Evolutionary conservation across 2,888 invertebrate species (phyloP).

Genomic region (Matsumyia berberina): DNA sequence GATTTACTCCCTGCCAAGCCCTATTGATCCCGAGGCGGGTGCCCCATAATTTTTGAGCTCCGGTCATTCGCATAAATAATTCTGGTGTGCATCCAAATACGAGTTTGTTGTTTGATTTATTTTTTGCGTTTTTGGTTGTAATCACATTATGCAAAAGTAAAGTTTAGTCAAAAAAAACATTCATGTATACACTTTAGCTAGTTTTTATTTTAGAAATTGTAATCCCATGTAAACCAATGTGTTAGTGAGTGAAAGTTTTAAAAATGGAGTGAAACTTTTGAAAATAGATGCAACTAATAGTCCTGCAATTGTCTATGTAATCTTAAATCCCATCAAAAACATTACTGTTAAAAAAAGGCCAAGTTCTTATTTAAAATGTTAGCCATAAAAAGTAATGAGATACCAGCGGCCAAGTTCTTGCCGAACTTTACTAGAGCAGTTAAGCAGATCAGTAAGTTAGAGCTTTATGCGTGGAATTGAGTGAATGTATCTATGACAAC

Average conservation of each 20-base stretch:
- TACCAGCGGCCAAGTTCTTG: too few species aligned
- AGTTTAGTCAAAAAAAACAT: conserved; percentile 39
- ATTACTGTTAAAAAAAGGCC: too few species aligned
- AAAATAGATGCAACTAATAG: background rate
- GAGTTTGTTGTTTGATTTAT: background rate
- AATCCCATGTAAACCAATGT: background rate
- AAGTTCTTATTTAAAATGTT: too few species aligned
- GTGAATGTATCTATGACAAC: too few species aligned
- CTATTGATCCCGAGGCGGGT: conserved; percentile 85
- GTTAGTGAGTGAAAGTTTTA: background rate
- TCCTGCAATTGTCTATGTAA: too few species aligned
- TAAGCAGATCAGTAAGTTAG: too few species aligned
- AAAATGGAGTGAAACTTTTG: too few species aligned
- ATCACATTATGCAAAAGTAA: conserved; percentile 34
- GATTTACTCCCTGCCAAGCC: conserved; percentile 85
- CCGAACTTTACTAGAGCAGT: too few species aligned
- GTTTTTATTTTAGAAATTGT: background rate
- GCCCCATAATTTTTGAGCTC: conserved; percentile 85
- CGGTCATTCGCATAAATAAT: conserved; percentile 85
- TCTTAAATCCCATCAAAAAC: too few species aligned
- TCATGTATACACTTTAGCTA: conserved; percentile 24
- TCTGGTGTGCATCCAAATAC: conserved; percentile 80
- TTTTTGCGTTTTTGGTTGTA: conserved; percentile 13
- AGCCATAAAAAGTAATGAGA: too few species aligned
- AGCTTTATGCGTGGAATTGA: too few species aligned